Conservation (phyloP, 2,888 invertebrate genomes). For the Deroplatys truncata region DNA sequence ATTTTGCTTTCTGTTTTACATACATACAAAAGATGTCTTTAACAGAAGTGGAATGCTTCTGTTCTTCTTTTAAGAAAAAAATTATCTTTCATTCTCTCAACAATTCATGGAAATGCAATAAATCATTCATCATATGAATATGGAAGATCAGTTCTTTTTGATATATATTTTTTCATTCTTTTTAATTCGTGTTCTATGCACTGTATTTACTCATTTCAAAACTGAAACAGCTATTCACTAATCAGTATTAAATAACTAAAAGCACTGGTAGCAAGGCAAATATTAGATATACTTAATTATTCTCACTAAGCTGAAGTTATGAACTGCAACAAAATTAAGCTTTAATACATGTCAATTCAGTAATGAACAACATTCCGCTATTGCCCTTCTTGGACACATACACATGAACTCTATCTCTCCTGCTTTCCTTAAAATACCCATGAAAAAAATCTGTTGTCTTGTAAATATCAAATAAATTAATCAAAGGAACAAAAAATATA, state of each 20-base stretch:
- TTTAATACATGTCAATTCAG: neutral
- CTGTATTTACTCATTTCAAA: constrained; percentile 30
- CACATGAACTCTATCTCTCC: no score
- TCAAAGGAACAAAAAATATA: no score
- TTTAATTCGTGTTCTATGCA: constrained; percentile 29
- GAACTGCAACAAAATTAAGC: neutral
- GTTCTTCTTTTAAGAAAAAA: constrained; percentile 5
- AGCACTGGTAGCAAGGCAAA: neutral
- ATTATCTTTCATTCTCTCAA: constrained; percentile 17
- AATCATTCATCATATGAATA: constrained; percentile 30
- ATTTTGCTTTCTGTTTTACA: constrained; percentile 6
- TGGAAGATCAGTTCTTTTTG: constrained; percentile 34
- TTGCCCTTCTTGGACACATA: no score
- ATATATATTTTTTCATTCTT: constrained; percentile 19
- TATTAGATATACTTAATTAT: neutral
- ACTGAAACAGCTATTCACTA: neutral
- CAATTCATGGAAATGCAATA: constrained; percentile 29
- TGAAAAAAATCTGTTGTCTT: no score
- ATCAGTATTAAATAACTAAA: neutral
- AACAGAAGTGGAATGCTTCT: constrained; percentile 31
- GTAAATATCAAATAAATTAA: no score
- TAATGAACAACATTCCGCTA: no score
- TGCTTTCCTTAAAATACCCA: no score
- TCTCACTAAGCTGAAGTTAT: neutral
- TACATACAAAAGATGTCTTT: constrained; percentile 22